phyloP scores from a whole-genome alignment of 1,140 invertebrate genomes.

The Drosophila ambigua region DNA sequence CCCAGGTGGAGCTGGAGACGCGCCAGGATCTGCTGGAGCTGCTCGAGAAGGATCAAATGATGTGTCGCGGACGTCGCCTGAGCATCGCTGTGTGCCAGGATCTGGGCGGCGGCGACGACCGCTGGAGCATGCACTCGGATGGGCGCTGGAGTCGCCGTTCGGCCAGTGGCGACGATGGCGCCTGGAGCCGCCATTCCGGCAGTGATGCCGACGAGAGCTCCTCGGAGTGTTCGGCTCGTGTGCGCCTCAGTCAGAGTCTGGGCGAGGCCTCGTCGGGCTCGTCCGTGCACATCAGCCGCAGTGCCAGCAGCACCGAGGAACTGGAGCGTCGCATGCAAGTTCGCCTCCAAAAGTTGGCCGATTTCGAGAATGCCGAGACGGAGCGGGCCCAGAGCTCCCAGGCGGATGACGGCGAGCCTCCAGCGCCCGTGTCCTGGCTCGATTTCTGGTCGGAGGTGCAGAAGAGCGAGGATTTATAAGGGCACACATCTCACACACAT shows the following conservation, averaged over 20 bases:
- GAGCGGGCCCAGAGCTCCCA: background rate
- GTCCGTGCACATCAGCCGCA: background rate
- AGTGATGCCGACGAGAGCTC: slow-evolving; percentile 11
- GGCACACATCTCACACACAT: too few relatives aligned
- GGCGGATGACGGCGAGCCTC: background rate
- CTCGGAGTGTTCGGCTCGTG: slow-evolving; percentile 15
- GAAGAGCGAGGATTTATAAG: slow-evolving; percentile 2
- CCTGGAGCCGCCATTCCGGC: background rate
- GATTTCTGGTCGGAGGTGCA: slow-evolving; percentile 19
- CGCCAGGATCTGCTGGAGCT: slow-evolving; percentile 8
- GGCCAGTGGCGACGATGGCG: background rate
- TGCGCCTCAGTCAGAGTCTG: slow-evolving; percentile 2
- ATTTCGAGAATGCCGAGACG: slow-evolving; percentile 47
- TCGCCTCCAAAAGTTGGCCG: slow-evolving; percentile 42
- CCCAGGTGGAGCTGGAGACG: slow-evolving; percentile 19
- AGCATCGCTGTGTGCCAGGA: slow-evolving; percentile 13
- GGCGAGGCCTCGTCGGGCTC: too few relatives aligned
- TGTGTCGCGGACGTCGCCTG: slow-evolving; percentile 30
- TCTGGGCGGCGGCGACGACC: background rate
- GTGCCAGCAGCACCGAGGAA: slow-evolving; percentile 14
- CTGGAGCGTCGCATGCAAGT: slow-evolving; percentile 40
- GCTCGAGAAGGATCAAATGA: slow-evolving; percentile 1
- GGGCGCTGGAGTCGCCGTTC: background rate
- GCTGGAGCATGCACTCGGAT: background rate
- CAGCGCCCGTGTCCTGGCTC: slow-evolving; percentile 14